These are phyloP conservation scores for Herminia tarsipennalis DNA, from an alignment of 2,888 invertebrate genomes.

Conservation along the genomic window DNA sequence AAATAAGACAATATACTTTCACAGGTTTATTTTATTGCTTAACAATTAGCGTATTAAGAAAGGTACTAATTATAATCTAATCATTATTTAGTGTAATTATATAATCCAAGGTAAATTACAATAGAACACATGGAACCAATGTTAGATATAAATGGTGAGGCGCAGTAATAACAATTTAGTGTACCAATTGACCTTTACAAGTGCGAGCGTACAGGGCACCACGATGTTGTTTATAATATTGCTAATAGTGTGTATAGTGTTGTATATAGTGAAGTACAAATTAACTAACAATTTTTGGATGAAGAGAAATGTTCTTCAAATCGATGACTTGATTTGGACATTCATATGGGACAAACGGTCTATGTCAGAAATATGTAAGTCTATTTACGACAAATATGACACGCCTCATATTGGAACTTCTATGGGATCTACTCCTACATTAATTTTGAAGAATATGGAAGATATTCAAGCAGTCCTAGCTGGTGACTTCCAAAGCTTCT, in stretches of 20 bases:
- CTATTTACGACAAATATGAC: conserved; percentile 55
- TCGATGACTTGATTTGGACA: conserved; percentile 45
- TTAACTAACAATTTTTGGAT: conserved; percentile 60
- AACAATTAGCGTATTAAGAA: too few species aligned
- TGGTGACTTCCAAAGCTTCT: conserved; percentile 62
- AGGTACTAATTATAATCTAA: background rate
- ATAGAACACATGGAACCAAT: too few species aligned
- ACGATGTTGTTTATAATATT: conserved; percentile 13
- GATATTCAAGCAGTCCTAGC: conserved; percentile 62
- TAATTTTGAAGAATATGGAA: conserved; percentile 58
- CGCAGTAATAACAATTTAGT: conserved; percentile 1
- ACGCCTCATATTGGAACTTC: conserved; percentile 55
- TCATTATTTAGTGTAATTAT: background rate
- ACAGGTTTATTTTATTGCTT: too few species aligned
- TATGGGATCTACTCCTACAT: conserved; percentile 49
- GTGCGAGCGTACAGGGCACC: background rate
- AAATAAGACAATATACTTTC: too few species aligned
- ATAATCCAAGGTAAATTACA: too few species aligned
- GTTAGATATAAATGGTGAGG: background rate
- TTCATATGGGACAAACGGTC: conserved; percentile 57
- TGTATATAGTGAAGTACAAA: conserved; percentile 1
- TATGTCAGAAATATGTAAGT: conserved; percentile 57
- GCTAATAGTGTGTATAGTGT: conserved; percentile 5
- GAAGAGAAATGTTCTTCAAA: conserved; percentile 56
- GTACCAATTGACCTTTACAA: background rate